A percentile compares a stretch with the other conserved stretches of the same genome.
These are phyloP conservation scores for Fragum whitleyi DNA, from an alignment of 2,888 invertebrate species.

Conservation along the genomic window DNA sequence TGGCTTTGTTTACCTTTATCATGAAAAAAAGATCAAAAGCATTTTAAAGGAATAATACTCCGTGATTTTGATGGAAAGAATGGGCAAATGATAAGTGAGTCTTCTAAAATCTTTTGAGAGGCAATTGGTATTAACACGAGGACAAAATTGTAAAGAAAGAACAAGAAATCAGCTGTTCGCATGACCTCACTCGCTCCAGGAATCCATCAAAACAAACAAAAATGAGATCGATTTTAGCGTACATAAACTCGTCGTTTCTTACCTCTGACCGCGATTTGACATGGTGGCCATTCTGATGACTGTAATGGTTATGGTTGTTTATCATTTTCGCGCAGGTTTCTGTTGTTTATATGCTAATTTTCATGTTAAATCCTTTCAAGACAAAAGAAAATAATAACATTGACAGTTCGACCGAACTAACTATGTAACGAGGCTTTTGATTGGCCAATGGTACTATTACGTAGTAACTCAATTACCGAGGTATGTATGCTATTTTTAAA, in stretches of 20 bases:
- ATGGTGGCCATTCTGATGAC: constrained; percentile 73
- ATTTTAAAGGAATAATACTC: background rate
- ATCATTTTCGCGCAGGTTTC: constrained; percentile 49
- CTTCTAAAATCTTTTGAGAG: background rate
- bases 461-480: constrained; percentile 12
- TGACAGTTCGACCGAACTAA: constrained; percentile 63
- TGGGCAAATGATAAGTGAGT: too few relatives aligned
- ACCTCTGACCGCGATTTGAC: constrained; percentile 77
- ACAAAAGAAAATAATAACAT: constrained; percentile 79
- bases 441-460: constrained; percentile 42
- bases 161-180: constrained; percentile 49
- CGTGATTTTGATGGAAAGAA: too few relatives aligned
- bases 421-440: constrained; percentile 57
- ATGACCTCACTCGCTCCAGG: constrained; percentile 36
- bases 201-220: constrained; percentile 50
- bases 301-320: constrained; percentile 78
- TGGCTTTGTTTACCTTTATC: constrained; percentile 21
- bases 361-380: constrained; percentile 63
- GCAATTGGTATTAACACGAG: background rate
- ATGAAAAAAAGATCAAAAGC: background rate
- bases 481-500: constrained; percentile 11
- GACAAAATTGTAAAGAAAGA: background rate
- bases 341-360: constrained; percentile 49
- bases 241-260: constrained; percentile 36
- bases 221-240: constrained; percentile 13